Conservation (phyloP, 2,888 invertebrate genomes). For the Aleiodes alternator region DNA sequence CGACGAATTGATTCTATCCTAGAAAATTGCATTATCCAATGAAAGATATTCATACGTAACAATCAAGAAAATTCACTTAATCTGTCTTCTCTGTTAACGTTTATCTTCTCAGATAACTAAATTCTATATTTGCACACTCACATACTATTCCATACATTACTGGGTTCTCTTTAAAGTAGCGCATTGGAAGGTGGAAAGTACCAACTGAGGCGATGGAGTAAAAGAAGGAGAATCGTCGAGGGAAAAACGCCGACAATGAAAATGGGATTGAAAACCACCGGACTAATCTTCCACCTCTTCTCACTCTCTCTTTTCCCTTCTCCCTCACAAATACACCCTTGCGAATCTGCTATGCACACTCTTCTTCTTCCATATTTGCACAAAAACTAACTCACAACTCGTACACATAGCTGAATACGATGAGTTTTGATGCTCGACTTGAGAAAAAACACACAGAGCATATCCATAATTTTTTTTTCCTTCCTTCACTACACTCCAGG, state of each 20-base stretch:
- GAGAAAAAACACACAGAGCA: slow-evolving; percentile 28
- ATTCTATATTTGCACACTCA: neutral
- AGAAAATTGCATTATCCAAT: too few relatives aligned
- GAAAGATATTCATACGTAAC: too few relatives aligned
- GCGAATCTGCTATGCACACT: neutral
- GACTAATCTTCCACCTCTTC: slow-evolving; percentile 68
- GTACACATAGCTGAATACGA: slow-evolving; percentile 31
- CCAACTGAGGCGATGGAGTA: slow-evolving; percentile 2
- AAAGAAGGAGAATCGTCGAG: slow-evolving; percentile 48
- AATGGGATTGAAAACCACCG: slow-evolving; percentile 75
- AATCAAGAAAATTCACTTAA: too few relatives aligned
- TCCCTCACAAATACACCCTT: slow-evolving; percentile 24
- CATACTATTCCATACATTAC: slow-evolving; percentile 7
- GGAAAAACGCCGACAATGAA: slow-evolving; percentile 67
- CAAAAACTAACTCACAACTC: slow-evolving; percentile 40
- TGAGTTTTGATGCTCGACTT: slow-evolving; percentile 16
- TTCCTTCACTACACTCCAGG: slow-evolving; percentile 34
- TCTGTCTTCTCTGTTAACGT: too few relatives aligned
- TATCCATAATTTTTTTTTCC: slow-evolving; percentile 32
- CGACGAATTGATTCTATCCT: too few relatives aligned
- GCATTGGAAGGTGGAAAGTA: neutral
- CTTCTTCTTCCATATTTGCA: slow-evolving; percentile 34
- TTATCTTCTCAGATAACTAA: too few relatives aligned
- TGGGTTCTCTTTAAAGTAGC: neutral
- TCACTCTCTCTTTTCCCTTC: slow-evolving; percentile 30